Evolutionary conservation across 2,888 invertebrate species (phyloP).

Genomic region (Eubasilissa splendida): DNA sequence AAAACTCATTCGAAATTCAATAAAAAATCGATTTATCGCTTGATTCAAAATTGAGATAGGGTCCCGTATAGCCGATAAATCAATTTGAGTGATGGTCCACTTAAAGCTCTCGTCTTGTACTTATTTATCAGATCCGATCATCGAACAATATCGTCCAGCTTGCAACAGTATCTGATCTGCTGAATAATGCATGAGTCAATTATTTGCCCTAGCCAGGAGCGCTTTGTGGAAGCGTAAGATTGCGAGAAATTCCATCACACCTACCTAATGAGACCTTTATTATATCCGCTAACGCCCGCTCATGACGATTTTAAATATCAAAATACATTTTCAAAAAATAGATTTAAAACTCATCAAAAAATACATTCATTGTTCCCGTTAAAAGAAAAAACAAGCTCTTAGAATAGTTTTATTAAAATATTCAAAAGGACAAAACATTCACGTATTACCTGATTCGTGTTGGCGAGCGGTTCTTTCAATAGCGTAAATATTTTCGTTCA

Average conservation of each 20-base stretch:
- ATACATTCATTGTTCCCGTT: too few relatives aligned
- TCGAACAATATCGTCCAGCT: constrained; percentile 42
- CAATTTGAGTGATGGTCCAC: constrained; percentile 41
- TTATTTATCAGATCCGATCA: constrained; percentile 36
- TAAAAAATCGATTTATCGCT: constrained; percentile 39
- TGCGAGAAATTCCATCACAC: constrained; percentile 34
- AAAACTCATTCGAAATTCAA: constrained; percentile 29
- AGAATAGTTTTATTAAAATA: too few relatives aligned
- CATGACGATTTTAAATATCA: too few relatives aligned
- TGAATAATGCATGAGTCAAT: constrained; percentile 52
- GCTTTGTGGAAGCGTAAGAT: constrained; percentile 22
- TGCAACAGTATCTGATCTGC: constrained; percentile 48
- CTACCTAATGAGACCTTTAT: constrained; percentile 31
- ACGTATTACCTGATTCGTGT: too few relatives aligned
- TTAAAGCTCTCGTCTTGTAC: constrained; percentile 24
- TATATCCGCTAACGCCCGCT: constrained; percentile 2
- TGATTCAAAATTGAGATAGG: constrained; percentile 29
- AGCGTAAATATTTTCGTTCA: too few relatives aligned
- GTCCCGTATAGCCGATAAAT: constrained; percentile 39
- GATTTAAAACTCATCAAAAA: too few relatives aligned
- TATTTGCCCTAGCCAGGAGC: constrained; percentile 43
- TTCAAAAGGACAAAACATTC: too few relatives aligned
- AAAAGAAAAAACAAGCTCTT: too few relatives aligned
- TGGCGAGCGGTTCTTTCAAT: too few relatives aligned
- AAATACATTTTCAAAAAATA: too few relatives aligned